A percentile compares a stretch with the other conserved stretches of the same genome.
These are phyloP conservation scores for Lithobates sylvaticus DNA, from an alignment of 2,797 vertebrate species.

Conservation along the genomic window DNA sequence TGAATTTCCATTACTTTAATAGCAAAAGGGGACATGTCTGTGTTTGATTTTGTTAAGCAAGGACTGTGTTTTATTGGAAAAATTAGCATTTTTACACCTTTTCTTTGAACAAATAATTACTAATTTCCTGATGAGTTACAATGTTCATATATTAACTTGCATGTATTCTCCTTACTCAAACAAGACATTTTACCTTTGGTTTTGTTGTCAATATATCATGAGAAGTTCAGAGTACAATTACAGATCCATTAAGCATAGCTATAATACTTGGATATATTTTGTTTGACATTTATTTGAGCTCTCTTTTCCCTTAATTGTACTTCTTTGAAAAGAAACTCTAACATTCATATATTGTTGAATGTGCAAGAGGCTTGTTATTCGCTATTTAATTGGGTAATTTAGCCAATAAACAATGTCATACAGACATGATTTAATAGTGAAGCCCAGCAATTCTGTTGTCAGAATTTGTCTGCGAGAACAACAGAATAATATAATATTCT, in stretches of 20 bases:
- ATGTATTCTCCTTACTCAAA: conserved; percentile 24
- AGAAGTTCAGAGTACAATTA: conserved; percentile 31
- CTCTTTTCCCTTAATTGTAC: conserved; percentile 39
- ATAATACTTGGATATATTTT: conserved; percentile 43
- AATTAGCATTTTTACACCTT: conserved; percentile 39
- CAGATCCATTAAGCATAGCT: conserved; percentile 40
- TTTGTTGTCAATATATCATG: conserved; percentile 44
- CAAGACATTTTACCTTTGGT: conserved; percentile 47
- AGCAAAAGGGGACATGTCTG: background rate
- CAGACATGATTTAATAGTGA: conserved; percentile 32
- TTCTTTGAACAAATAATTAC: conserved; percentile 36
- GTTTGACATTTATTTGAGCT: conserved; percentile 54
- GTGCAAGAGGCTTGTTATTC: conserved; percentile 37
- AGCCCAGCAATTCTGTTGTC: conserved; percentile 13
- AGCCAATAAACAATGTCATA: conserved; percentile 44
- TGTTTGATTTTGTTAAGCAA: conserved; percentile 30
- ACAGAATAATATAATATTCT: conserved; percentile 13
- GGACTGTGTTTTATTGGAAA: conserved; percentile 28
- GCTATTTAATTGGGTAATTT: conserved; percentile 37
- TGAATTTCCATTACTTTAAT: conserved; percentile 23
- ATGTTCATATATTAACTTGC: conserved; percentile 19
- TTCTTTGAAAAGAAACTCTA: conserved; percentile 16
- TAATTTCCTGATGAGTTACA: conserved; percentile 34
- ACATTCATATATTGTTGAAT: conserved; percentile 37
- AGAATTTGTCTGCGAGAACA: background rate